Evolutionary conservation across 2,113 vertebrate species (phyloP).

Genomic region (Maccullochella peelii): DNA sequence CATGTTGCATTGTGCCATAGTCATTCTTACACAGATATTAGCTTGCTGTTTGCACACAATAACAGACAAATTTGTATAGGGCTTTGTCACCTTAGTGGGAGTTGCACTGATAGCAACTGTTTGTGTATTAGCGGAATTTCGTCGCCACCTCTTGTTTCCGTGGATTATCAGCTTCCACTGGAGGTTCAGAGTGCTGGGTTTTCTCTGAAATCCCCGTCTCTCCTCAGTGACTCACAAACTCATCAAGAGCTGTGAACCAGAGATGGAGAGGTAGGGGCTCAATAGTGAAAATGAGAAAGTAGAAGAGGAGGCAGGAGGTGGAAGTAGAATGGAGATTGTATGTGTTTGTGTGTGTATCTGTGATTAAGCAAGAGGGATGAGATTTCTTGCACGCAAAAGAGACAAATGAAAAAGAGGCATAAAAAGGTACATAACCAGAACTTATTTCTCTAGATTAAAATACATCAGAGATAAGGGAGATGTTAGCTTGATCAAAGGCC

Average conservation of each 20-base stretch:
- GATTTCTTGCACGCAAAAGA: slow-evolving; percentile 31
- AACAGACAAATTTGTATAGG: slow-evolving; percentile 44
- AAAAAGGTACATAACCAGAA: slow-evolving; percentile 7
- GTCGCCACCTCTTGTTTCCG: slow-evolving; percentile 43
- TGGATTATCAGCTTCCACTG: slow-evolving; percentile 70
- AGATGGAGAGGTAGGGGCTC: slow-evolving; percentile 50
- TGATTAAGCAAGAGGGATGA: slow-evolving; percentile 34
- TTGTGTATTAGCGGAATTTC: slow-evolving; percentile 64
- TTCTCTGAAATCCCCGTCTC: slow-evolving; percentile 63
- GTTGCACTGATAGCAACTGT: slow-evolving; percentile 59
- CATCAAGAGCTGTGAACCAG: slow-evolving; percentile 45
- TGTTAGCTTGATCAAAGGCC: slow-evolving; percentile 51
- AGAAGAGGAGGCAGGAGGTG: slow-evolving; percentile 13
- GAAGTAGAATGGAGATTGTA: slow-evolving; percentile 12
- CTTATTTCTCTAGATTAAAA: slow-evolving; percentile 38
- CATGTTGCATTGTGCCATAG: slow-evolving; percentile 15
- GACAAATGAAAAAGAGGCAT: slow-evolving; percentile 29
- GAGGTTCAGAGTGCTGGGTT: slow-evolving; percentile 49
- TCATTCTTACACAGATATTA: slow-evolving; percentile 38
- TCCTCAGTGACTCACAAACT: slow-evolving; percentile 59
- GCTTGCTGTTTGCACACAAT: slow-evolving; percentile 45
- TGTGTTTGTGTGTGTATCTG: slow-evolving; percentile 3
- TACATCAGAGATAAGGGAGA: slow-evolving; percentile 13
- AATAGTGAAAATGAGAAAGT: slow-evolving; percentile 42
- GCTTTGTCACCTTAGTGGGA: slow-evolving; percentile 60